Conservation (phyloP, 2,113 vertebrate species). For the Macrotus californicus region DNA sequence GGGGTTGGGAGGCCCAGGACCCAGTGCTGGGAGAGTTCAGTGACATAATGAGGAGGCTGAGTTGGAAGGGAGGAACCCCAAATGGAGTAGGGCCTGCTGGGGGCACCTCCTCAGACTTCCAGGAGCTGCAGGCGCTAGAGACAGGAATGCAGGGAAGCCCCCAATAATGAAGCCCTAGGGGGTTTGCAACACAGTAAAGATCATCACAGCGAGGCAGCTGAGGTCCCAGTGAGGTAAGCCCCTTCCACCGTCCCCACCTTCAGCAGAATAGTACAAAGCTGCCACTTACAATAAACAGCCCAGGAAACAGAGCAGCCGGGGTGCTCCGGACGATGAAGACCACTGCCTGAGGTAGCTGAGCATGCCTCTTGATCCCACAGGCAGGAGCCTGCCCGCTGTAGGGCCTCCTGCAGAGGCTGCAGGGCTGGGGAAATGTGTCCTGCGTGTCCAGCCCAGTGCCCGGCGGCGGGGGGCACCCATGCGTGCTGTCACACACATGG, state of each 20-base stretch:
- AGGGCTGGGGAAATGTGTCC: rapidly evolving
- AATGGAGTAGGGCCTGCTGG: neutral
- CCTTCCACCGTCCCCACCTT: neutral
- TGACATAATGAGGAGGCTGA: neutral
- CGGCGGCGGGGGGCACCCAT: neutral
- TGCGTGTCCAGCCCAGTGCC: too few relatives aligned
- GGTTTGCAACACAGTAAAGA: neutral
- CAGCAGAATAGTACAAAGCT: neutral
- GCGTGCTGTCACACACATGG: rapidly evolving
- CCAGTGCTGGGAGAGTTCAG: neutral
- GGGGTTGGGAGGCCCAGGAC: neutral
- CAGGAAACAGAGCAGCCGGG: neutral
- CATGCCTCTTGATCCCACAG: neutral
- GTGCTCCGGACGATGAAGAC: neutral
- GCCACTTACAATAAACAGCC: neutral
- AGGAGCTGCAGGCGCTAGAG: neutral
- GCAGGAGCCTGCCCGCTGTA: neutral
- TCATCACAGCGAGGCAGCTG: neutral
- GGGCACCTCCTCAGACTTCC: neutral
- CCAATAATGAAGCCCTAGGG: neutral
- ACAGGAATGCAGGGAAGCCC: neutral
- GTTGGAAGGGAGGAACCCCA: neutral
- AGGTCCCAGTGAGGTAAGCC: neutral
- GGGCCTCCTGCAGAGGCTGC: neutral
- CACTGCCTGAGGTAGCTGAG: neutral